Base-by-base conservation (phyloP, 2,113 vertebrate genomes). In the Pseudonaja textilis region DNA sequence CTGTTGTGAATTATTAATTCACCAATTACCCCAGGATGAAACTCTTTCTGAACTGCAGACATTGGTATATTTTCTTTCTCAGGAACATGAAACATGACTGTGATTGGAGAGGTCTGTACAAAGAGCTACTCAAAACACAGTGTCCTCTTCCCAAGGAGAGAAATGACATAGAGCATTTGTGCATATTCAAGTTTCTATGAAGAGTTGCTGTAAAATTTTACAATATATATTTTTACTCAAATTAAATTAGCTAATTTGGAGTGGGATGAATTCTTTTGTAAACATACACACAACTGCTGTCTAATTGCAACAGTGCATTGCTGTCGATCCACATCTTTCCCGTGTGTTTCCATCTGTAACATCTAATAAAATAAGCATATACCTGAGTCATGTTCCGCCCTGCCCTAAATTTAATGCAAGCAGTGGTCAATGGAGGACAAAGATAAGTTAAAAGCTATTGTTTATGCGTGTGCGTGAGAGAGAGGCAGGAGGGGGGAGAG, bases 401-500 rank as follows among this genome's bases (percentile, higher is more conserved):
- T 81, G 34, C 34, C 74, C 18, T 81, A 7, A 42, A 81, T 3
- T 39, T 81, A 81, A 81, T 42, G 74, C 34, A 22, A 81, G 74
- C 74, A 23, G 18, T 34, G 3, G 34, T 22, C 34, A 22, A 39
- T 81, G 16, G 16, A 81, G 34, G 69, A 34, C 5, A 81, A 81
- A 81, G 6, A 39, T 22, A 81, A 39, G 22, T 81, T 81, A 42
- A 81, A 42, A 42, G 34, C 74, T 42, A 81, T 3, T 81, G 29
- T 39, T 34, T 34, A 18, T 81, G 7, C 23, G 34, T 81, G 18
- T 42, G n/a, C 1, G 26, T 0, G 14, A n/a, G 26, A 29, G 61
- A n/a, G 11, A 12, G 59, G 12, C 1, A 1, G 1, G 26, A 0
- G 10, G 11, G 0, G 26, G 1, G 26, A 14, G 7, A 23, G 56